A percentile compares a stretch with the other conserved stretches of the same genome.
Evolutionary conservation across 2,888 invertebrate species (phyloP).

Genomic region (Clostera curtula): DNA sequence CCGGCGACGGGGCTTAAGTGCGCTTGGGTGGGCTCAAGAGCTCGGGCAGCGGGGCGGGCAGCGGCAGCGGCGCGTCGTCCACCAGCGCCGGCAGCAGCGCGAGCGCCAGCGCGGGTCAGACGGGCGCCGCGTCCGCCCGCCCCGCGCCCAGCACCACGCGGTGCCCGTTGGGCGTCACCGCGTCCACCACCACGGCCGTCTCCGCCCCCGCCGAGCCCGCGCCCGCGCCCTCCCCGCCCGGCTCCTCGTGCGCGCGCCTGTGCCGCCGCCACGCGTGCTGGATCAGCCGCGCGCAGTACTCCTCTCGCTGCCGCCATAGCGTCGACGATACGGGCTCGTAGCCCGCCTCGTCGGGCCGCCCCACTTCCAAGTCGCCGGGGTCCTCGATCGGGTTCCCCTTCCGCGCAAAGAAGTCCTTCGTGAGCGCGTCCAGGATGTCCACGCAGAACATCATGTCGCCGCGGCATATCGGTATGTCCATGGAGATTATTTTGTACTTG

Average conservation of each 20-base stretch:
- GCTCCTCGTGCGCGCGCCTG: slow-evolving; percentile 77
- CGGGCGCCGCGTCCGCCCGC: slow-evolving; percentile 85
- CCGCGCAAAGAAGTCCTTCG: slow-evolving; percentile 98
- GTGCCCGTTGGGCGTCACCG: slow-evolving; percentile 92
- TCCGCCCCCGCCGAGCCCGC: slow-evolving; percentile 54
- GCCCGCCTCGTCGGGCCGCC: slow-evolving; percentile 89
- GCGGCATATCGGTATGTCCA: slow-evolving; percentile 99
- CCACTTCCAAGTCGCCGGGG: slow-evolving; percentile 91
- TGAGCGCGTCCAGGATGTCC: slow-evolving; percentile 97
- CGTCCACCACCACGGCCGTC: slow-evolving; percentile 83
- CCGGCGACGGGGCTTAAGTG: slow-evolving; percentile 53
- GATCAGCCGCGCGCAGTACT: slow-evolving; percentile 95
- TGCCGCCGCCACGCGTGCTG: slow-evolving; percentile 97
- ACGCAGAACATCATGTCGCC: slow-evolving; percentile 98
- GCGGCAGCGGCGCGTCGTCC: slow-evolving; percentile 68
- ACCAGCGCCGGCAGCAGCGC: slow-evolving; percentile 70
- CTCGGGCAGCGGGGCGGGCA: slow-evolving; percentile 69
- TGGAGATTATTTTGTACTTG: slow-evolving; percentile 98
- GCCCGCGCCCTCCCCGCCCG: slow-evolving; percentile 48
- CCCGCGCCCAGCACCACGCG: slow-evolving; percentile 89
- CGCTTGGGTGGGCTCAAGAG: slow-evolving; percentile 68
- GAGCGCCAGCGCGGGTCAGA: slow-evolving; percentile 72
- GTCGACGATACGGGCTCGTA: slow-evolving; percentile 97
- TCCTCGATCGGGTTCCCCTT: slow-evolving; percentile 97
- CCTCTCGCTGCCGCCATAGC: slow-evolving; percentile 96